These are phyloP conservation scores for Sorex maritimensis DNA, from an alignment of 2,797 vertebrate genomes.

Conservation along the genomic window DNA sequence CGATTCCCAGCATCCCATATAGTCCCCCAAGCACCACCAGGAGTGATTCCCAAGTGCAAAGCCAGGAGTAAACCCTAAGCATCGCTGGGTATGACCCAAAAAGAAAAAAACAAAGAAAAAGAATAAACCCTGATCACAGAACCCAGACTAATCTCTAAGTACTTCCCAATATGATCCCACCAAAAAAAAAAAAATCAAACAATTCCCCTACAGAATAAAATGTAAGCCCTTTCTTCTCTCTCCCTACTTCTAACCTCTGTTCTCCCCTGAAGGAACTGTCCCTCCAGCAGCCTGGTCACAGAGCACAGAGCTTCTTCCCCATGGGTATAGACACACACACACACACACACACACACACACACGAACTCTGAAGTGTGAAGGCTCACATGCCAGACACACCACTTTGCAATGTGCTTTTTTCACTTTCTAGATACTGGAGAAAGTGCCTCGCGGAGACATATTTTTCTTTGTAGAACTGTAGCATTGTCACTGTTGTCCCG, in stretches of 20 bases:
- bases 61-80: too few species aligned
- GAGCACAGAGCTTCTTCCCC: neutral
- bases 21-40: too few species aligned
- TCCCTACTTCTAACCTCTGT: neutral
- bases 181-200: constrained; percentile 51
- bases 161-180: too few species aligned
- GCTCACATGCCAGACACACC: neutral
- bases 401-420: constrained; percentile 59
- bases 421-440: constrained; percentile 65
- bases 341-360: neutral
- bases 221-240: neutral
- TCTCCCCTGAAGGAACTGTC: neutral
- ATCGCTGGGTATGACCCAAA: too few species aligned
- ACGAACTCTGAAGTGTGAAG: neutral
- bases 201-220: constrained; percentile 2
- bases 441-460: neutral
- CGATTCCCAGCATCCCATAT: too few species aligned
- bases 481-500: too few species aligned
- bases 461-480: constrained; percentile 42
- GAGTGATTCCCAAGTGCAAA: too few species aligned
- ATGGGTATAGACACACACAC: constrained; percentile 1
- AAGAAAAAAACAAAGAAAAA: too few species aligned
- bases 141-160: too few species aligned
- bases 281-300: neutral
- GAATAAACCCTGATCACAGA: too few species aligned